Evolutionary conservation across 2,888 invertebrate species (phyloP).

Genomic region (Perithous albicinctus): DNA sequence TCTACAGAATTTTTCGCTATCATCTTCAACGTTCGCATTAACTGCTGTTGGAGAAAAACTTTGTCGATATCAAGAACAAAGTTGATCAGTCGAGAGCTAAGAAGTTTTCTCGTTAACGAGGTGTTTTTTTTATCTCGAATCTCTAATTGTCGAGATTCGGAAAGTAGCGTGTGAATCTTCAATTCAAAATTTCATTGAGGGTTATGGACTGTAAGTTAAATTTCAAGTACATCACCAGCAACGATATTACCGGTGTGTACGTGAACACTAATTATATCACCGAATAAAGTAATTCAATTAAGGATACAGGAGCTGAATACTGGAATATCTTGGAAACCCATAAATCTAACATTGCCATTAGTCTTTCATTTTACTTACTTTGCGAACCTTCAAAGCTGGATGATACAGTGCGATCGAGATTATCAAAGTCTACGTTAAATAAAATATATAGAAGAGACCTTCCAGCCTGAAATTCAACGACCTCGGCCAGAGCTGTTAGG

Average conservation of each 20-base stretch:
- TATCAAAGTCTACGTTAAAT: neutral
- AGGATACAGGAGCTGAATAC: slow-evolving; percentile 21
- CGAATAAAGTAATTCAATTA: slow-evolving; percentile 54
- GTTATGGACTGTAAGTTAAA: slow-evolving; percentile 20
- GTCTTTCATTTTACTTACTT: slow-evolving; percentile 26
- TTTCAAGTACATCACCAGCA: slow-evolving; percentile 6
- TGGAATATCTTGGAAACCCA: slow-evolving; percentile 46
- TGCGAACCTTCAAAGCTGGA: neutral
- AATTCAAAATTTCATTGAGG: slow-evolving; percentile 25
- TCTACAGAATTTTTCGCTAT: neutral
- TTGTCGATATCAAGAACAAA: slow-evolving; percentile 34
- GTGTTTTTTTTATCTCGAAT: slow-evolving; percentile 63
- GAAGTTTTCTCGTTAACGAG: slow-evolving; percentile 53
- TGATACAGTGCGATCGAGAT: neutral
- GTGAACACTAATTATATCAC: slow-evolving; percentile 29
- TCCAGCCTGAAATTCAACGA: neutral
- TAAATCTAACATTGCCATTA: slow-evolving; percentile 47
- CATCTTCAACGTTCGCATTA: neutral
- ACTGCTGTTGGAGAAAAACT: slow-evolving; percentile 22
- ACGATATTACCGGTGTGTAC: neutral
- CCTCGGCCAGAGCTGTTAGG: neutral
- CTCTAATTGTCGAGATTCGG: slow-evolving; percentile 42
- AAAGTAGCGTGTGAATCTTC: slow-evolving; percentile 48
- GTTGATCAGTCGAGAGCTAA: neutral
- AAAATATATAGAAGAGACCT: neutral